Conservation (phyloP, 2,113 vertebrate species). For the Platysternon megacephalum region DNA sequence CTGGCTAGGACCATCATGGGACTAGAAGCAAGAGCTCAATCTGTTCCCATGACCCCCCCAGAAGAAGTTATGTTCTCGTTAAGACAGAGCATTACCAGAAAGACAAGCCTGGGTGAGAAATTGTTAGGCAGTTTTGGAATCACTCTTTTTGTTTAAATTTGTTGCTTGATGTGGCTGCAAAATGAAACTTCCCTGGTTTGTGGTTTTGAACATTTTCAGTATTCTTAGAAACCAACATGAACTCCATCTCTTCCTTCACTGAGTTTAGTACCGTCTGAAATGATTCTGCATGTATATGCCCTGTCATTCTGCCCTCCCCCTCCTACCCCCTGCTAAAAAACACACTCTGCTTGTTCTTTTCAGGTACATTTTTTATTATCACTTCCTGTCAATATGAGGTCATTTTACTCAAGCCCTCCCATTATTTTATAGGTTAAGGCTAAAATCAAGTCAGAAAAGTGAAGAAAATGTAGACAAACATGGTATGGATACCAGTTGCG, state of each 20-base stretch:
- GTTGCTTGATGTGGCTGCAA: neutral
- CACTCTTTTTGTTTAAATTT: neutral
- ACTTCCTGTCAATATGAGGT: neutral
- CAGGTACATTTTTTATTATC: neutral
- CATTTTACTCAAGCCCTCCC: neutral
- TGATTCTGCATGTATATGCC: neutral
- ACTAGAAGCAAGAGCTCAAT: neutral
- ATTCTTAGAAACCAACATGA: neutral
- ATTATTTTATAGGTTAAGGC: neutral
- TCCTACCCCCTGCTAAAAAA: neutral
- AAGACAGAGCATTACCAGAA: neutral
- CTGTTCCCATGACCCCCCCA: neutral
- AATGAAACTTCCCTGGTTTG: neutral
- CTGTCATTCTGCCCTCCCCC: neutral
- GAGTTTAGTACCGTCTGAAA: neutral
- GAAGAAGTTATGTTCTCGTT: neutral
- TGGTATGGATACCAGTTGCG: neutral
- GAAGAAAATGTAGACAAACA: neutral
- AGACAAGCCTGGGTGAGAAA: neutral
- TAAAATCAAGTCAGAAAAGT: neutral
- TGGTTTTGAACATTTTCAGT: neutral
- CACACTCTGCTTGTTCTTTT: neutral
- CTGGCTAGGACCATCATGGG: neutral
- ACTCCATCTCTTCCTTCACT: fast-evolving
- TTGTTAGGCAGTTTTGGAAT: neutral